Evolutionary conservation across 1,140 invertebrate genomes (phyloP), one percentile per base, ranked within the genome.

Genomic region (Gryllus bimaculatus): DNA sequence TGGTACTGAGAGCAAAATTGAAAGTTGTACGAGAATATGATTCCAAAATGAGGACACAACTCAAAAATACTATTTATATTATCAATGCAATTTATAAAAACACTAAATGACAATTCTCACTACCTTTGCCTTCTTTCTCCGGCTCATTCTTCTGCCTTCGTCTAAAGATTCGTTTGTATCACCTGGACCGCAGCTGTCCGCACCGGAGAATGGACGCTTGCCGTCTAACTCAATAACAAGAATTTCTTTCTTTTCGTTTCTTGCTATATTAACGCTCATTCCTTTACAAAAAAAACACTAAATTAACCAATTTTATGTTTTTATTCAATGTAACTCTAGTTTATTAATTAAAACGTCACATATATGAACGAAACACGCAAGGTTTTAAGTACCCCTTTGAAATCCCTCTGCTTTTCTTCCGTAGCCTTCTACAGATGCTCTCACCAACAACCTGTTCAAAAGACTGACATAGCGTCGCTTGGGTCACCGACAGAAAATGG

Each of bases 101-200:
- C 7, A n/a, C 1, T 80, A 7, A 12, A 39, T 15, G 8, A 47
- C 21, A 54, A 13, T 48, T 39, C 66, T 26, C 39, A 54, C 80
- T 84, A 90, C 91, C 88, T 90, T 92, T 48, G 87, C 86, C 82
- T 90, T 89, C 84, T 92, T 92, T 79, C 90, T 86, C 74, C 90
- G 89, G 84, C 90, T 92, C 91, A 92, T 92, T 85, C 86, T 87
- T 80, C 54, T 49, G 39, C 78, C 47, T 75, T 78, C 78, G 12
- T 78, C 73, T 48, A 39, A 18, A 18, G 47, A 10, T 21, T 74
- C 78, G 20, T 20, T 39, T 1, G 18, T 78, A 8, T 78, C 78
- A 47, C 66, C 47, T 47, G 73, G 26, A 74, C 73, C 78, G 74
- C 73, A 8, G 15, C n/a, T 48, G 21, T 74, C 66, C 66, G 20